Evolutionary conservation across 2,113 vertebrate genomes (phyloP), one percentile per base, ranked within the genome.

Genomic region (Muscicapa adusta): DNA sequence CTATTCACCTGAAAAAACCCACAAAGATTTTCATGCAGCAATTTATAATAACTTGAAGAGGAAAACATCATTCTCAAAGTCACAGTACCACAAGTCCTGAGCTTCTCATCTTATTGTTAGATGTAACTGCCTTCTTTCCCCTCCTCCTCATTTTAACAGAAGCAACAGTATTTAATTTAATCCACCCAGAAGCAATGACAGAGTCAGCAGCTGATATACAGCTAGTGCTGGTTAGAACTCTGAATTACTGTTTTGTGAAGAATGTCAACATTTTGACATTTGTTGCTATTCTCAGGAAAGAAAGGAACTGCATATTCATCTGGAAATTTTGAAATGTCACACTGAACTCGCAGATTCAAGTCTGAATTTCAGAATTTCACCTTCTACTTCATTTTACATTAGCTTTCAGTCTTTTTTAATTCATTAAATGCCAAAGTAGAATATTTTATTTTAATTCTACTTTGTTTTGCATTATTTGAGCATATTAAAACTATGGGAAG

Each of bases 241-340:
- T 3, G 91, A 94, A 95, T 74, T 91, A 78, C 91, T 87, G 65
- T 81, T 93, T 92, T 81, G 65, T 91, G 92, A 92, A 92, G 84
- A 92, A 75, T 63, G 73, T 94, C 94, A 96, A 94, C 91, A 92
- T 95, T 95, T 87, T 96, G 94, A 95, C 92, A 93, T 94, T 94
- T 89, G 86, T 91, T 89, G 63, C 83, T 96, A 86, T 88, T 96
- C 92, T 95, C 48, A 79, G 83, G 57, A 70, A 92, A 89, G 74
- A 74, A 84, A 70, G 61, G n/a, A 94, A 78, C 14, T 83, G 48
- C 58, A 58, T 95, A 95, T 93, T 93, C 78, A 91, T 94, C 89
- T 88, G 83, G 61, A 94, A 93, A 83, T 88, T 93, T n/a, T 76
- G 67, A 97, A 97, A 95, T 93, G 93, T 85, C 95, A 95, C 23